Evolutionary conservation across 2,113 vertebrate genomes (phyloP).

Genomic region (Macquaria ambigua): DNA sequence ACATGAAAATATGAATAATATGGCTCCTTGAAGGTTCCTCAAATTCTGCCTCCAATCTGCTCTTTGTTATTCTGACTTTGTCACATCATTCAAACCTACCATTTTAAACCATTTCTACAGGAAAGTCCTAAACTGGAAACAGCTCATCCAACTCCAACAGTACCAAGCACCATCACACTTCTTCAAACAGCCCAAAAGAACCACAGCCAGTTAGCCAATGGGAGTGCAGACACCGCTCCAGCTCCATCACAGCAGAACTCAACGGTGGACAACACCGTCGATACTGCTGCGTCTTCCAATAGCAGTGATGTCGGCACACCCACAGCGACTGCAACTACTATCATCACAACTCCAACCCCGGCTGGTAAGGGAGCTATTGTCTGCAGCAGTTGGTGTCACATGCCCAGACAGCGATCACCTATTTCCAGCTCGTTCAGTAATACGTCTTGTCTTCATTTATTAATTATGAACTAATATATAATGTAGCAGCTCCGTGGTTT

Average conservation of each 20-base stretch:
- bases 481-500: slow-evolving; percentile 19
- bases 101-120: slow-evolving; percentile 39
- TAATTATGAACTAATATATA: slow-evolving; percentile 41
- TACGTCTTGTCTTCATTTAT: slow-evolving; percentile 44
- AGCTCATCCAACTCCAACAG: slow-evolving; percentile 8
- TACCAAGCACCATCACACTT: slow-evolving; percentile 58
- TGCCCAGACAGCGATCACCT: background rate
- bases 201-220: slow-evolving; percentile 40
- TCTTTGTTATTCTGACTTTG: background rate
- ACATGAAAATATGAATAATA: background rate
- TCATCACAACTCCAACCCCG: slow-evolving; percentile 57
- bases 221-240: slow-evolving; percentile 37
- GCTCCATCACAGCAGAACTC: slow-evolving; percentile 60
- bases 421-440: slow-evolving; percentile 34
- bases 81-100: background rate
- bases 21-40: background rate
- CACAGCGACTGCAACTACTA: background rate
- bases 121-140: slow-evolving; percentile 11
- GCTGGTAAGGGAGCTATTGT: slow-evolving; percentile 68
- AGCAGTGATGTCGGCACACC: slow-evolving; percentile 45
- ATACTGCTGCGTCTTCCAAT: slow-evolving; percentile 63
- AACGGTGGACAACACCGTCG: slow-evolving; percentile 22
- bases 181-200: slow-evolving; percentile 72
- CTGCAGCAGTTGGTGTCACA: background rate
- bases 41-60: too few species aligned